Evolutionary conservation across 1,140 invertebrate genomes (phyloP).

Genomic region (Coelopa frigida): DNA sequence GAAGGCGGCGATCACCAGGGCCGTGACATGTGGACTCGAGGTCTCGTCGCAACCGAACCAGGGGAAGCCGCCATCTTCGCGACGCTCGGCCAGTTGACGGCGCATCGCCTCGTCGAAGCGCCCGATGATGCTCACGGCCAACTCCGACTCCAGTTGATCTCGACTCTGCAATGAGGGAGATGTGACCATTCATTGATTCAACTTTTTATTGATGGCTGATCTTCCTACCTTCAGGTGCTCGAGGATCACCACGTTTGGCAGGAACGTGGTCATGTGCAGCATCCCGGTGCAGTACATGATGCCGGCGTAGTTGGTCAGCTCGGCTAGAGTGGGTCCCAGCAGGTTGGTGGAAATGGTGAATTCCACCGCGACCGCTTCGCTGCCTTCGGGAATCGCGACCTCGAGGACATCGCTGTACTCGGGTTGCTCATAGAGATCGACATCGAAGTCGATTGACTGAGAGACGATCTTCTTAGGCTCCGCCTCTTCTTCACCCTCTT

Average conservation of each 20-base stretch:
- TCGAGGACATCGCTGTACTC: background rate
- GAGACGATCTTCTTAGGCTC: slow-evolving; percentile 2
- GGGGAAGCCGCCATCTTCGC: slow-evolving; percentile 1
- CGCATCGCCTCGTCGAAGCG: background rate
- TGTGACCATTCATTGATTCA: background rate
- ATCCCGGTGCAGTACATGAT: background rate
- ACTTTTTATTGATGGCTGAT: too few species aligned
- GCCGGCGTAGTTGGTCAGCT: background rate
- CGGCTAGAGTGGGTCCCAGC: background rate
- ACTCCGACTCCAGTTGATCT: slow-evolving; percentile 3
- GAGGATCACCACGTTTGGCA: background rate
- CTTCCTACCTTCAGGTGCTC: background rate
- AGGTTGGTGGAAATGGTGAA: background rate
- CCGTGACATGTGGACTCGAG: background rate
- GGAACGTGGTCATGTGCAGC: background rate
- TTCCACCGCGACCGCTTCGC: background rate
- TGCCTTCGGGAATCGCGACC: background rate
- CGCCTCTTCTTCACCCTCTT: background rate
- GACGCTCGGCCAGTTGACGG: background rate
- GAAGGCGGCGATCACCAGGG: background rate
- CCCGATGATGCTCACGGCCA: background rate
- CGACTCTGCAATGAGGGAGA: too few species aligned
- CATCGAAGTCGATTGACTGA: background rate
- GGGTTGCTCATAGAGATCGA: background rate
- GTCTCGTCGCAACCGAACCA: background rate